Evolutionary conservation across 1,140 invertebrate species (phyloP), one percentile per base, ranked within the genome.

Genomic region (Philotrypesis tridentata): DNA sequence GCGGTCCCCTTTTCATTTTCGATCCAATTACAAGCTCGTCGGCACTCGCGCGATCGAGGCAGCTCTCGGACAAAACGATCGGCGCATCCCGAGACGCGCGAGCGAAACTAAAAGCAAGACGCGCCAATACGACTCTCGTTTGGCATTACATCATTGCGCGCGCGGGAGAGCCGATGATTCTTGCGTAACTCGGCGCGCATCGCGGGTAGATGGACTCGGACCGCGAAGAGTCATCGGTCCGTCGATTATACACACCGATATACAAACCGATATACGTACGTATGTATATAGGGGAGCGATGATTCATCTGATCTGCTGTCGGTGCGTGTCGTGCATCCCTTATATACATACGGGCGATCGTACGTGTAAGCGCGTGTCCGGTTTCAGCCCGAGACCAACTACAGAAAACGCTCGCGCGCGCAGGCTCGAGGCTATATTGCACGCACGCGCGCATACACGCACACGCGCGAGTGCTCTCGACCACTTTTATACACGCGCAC

Each of bases 1-100:
- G 23, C 43, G 23, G 12, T 71, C 25, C 21, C 37, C n/a, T 80
- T 80, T 80, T 61, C 48, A 61, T 79, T 72, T 72, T 63, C 55
- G 29, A 80, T 65, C 48, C 55, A 80, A 65, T 80, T 68, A 77
- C n/a, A n/a, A n/a, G n/a, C n/a, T n/a, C n/a, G n/a, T n/a, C n/a
- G n/a, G n/a, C n/a, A n/a, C n/a, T n/a, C n/a, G n/a, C n/a, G n/a
- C n/a, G n/a, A n/a, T n/a, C n/a, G n/a, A n/a, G n/a, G n/a, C n/a
- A n/a, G n/a, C n/a, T n/a, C n/a, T n/a, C n/a, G n/a, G n/a, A n/a
- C n/a, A n/a, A n/a, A n/a, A n/a, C 9, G 12, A 48, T n/a, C 48
- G 11, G n/a, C n/a, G n/a, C n/a, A n/a, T n/a, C n/a, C n/a, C n/a
- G n/a, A n/a, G n/a, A n/a, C n/a, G n/a, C n/a, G n/a, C n/a, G n/a